Evolutionary conservation across 2,113 vertebrate species (phyloP), one percentile per base, ranked within the genome.

Genomic region (Ranitomeya imitator): DNA sequence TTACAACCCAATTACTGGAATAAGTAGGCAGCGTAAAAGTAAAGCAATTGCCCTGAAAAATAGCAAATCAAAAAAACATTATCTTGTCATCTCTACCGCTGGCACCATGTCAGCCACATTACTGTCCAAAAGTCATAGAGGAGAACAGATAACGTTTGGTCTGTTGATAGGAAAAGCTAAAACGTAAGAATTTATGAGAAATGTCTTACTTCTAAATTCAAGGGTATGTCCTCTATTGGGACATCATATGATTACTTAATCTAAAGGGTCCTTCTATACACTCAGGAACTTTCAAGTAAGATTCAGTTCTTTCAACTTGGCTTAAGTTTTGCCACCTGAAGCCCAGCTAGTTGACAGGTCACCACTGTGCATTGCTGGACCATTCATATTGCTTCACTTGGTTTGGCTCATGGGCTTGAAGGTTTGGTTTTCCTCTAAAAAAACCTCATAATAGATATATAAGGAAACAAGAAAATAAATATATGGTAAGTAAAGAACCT

Each of bases 1-100:
- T 74, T 88, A 84, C 87, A 83, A 83, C 80, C 80, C 60, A 88
- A 88, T 84, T 88, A 77, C 80, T 83, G 59, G 69, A 83, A 84
- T 65, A 78, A 77, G 80, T 54, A 78, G 71, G 13, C n/a, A 55
- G 63, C 67, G 55, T 87, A 69, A 80, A 81, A 74, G 2, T 73
- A 81, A 82, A 69, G 69, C 86, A 61, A 59, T 82, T 19, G 51
- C 23, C 79, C 13, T 83, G 67, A 88, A 88, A 88, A 83, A 83
- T 61, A 83, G 71, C 79, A 74, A 88, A 88, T 88, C 77, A 86
- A 77, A 86, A 85, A 86, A 63, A 51, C 73, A 86, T 86, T 78
- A 61, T 11, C 11, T n/a, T 21, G 13, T 77, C 59, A n/a, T 65
- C 9, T 86, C 21, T 14, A 31, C 5, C 7, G 15, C 59, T 86